These are phyloP conservation scores for Aphis gossypii DNA, from an alignment of 1,140 invertebrate genomes.

Conservation along the genomic window DNA sequence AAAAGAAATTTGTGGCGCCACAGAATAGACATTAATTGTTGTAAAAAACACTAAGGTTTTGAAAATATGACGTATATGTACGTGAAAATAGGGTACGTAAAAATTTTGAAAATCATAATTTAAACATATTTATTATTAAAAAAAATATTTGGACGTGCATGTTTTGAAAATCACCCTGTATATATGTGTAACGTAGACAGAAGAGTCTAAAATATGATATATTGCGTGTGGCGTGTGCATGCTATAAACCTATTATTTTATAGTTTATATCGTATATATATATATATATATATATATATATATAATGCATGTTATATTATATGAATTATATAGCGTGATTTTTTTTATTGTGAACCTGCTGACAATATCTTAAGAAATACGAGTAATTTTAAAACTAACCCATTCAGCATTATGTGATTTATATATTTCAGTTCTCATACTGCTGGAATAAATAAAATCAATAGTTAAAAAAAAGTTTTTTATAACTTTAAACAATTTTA, in stretches of 20 bases:
- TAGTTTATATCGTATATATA: not conserved
- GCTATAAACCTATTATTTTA: not conserved
- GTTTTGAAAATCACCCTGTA: not conserved
- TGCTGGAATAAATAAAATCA: no score
- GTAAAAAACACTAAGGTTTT: not conserved
- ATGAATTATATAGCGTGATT: not conserved
- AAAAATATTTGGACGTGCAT: not conserved
- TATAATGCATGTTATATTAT: no score
- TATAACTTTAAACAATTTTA: no score
- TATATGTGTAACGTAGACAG: not conserved
- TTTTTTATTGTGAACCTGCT: not conserved
- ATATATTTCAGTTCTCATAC: not conserved
- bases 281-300: no score
- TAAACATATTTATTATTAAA: not conserved
- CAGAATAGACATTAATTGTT: no score
- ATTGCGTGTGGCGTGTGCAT: not conserved
- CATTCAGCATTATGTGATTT: not conserved
- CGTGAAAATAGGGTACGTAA: not conserved
- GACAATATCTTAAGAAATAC: not conserved
- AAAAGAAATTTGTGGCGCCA: not conserved
- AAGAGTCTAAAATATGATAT: not conserved
- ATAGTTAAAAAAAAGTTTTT: no score
- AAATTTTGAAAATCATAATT: not conserved
- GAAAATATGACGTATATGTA: not conserved
- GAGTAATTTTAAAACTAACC: not conserved